These are phyloP conservation scores for Selene dorsalis DNA, from an alignment of 2,797 vertebrate species.

Conservation along the genomic window DNA sequence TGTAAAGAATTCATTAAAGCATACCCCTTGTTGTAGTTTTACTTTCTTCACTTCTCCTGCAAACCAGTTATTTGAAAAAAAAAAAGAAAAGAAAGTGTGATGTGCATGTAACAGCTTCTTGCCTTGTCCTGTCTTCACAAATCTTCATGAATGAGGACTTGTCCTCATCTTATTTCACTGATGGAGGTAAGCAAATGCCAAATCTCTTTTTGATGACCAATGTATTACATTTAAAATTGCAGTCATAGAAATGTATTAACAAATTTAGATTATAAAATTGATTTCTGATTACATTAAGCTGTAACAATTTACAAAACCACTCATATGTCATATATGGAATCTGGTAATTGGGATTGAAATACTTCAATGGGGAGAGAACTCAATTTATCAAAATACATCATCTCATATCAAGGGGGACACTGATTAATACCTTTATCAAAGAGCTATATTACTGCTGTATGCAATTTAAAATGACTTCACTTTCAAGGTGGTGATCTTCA, in stretches of 20 bases:
- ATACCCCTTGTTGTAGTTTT: not conserved
- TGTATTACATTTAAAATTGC: not conserved
- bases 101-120: not conserved
- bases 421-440: conserved; percentile 8
- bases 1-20: not conserved
- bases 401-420: not conserved
- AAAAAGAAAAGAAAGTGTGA: not conserved
- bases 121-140: not conserved
- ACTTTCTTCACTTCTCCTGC: not conserved
- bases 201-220: not conserved
- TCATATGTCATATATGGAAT: conserved; percentile 3
- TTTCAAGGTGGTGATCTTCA: conserved; percentile 12
- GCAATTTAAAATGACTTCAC: conserved; percentile 15
- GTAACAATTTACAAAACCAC: conserved; percentile 16
- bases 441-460: not conserved
- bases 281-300: conserved; percentile 1
- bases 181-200: conserved; percentile 9
- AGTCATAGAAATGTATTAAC: not conserved
- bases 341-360: not conserved
- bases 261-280: conserved; percentile 10
- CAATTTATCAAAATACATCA: not conserved
- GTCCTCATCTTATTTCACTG: not conserved
- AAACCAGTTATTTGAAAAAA: not conserved
- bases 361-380: not conserved
- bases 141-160: not conserved